Evolutionary conservation across 2,888 invertebrate genomes (phyloP).

Genomic region (Temnothorax rugatulus): DNA sequence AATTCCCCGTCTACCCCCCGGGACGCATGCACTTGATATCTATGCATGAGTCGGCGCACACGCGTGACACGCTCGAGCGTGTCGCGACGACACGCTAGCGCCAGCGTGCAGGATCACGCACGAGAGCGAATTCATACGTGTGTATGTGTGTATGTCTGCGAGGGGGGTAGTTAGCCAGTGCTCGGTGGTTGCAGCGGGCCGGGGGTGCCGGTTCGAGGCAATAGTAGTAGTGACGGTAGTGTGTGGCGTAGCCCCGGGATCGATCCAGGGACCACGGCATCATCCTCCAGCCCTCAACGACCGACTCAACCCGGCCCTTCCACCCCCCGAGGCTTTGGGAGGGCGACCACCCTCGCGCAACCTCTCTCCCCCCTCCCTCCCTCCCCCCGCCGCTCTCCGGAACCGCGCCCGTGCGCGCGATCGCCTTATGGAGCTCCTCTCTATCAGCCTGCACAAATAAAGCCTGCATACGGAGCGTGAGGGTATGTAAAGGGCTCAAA

Average conservation of each 20-base stretch:
- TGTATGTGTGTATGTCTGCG: conserved; percentile 27
- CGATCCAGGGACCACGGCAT: conserved; percentile 81
- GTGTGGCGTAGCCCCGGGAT: conserved; percentile 72
- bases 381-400: not conserved
- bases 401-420: conserved; percentile 39
- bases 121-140: not conserved
- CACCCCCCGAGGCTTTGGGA: conserved; percentile 49
- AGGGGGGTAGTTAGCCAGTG: conserved; percentile 75
- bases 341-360: conserved; percentile 40
- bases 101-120: conserved; percentile 27
- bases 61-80: conserved; percentile 59
- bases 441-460: conserved; percentile 72
- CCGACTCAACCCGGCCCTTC: conserved; percentile 68
- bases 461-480: conserved; percentile 64
- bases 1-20: conserved; percentile 13
- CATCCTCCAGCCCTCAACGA: conserved; percentile 79
- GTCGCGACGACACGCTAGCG: conserved; percentile 44
- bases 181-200: conserved; percentile 72
- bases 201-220: conserved; percentile 60
- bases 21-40: conserved; percentile 67
- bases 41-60: conserved; percentile 68
- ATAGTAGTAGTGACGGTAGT: conserved; percentile 35
- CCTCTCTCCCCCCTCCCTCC: not conserved
- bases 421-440: conserved; percentile 65
- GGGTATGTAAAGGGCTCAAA: conserved; percentile 58